phyloP scores from a whole-genome alignment of 1,140 invertebrate species.

The Dendroctonus valens region DNA sequence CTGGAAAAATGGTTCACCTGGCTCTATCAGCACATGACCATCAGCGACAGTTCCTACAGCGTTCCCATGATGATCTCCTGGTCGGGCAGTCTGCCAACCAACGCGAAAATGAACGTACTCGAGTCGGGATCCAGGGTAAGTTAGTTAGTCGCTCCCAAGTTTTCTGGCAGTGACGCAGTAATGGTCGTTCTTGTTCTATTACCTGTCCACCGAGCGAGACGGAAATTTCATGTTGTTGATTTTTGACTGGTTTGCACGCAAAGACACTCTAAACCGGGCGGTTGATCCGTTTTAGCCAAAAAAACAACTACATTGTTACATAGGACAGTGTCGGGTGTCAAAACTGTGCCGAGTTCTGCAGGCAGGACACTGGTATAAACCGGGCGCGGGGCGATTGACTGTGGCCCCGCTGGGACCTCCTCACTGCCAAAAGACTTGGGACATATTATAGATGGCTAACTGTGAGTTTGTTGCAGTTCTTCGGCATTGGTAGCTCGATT shows the following conservation, averaged over 20 bases:
- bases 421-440: too few relatives aligned
- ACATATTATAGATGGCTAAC: too few relatives aligned
- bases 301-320: too few relatives aligned
- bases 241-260: not conserved
- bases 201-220: too few relatives aligned
- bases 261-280: not conserved
- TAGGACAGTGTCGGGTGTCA: too few relatives aligned
- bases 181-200: too few relatives aligned
- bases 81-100: slow-evolving; percentile 18
- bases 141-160: not conserved
- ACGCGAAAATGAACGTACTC: not conserved
- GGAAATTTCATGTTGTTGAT: too few relatives aligned
- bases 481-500: slow-evolving; percentile 22
- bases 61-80: slow-evolving; percentile 19
- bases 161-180: too few relatives aligned
- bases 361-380: too few relatives aligned
- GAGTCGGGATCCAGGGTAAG: slow-evolving; percentile 1
- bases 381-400: too few relatives aligned
- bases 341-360: too few relatives aligned
- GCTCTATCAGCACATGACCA: slow-evolving; percentile 17
- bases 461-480: not conserved
- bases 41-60: slow-evolving; percentile 15
- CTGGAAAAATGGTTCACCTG: slow-evolving; percentile 29
- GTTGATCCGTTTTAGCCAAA: not conserved
- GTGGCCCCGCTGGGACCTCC: too few relatives aligned